Percentiles rank a stretch among this genome's conserved stretches.
These are phyloP conservation scores for Oncorhynchus mykiss DNA, from an alignment of 2,113 vertebrate genomes.

Conservation along the genomic window DNA sequence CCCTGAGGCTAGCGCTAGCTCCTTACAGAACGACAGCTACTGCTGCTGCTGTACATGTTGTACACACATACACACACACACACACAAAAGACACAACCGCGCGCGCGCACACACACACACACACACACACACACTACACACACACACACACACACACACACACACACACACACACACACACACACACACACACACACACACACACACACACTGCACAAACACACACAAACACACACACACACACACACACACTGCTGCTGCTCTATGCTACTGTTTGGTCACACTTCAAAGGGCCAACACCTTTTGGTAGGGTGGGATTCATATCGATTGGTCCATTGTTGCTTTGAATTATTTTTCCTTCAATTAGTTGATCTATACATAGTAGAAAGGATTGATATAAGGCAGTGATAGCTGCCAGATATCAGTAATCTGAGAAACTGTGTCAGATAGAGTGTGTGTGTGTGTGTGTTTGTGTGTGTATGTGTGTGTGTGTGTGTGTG, in stretches of 20 bases:
- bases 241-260: background rate
- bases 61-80: background rate
- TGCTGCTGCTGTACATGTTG: too few species aligned
- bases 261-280: background rate
- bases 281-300: background rate
- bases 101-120: background rate
- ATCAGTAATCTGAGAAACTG: too few species aligned
- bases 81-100: background rate
- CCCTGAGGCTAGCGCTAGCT: too few species aligned
- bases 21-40: too few species aligned
- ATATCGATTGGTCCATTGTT: constrained; percentile 59
- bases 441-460: background rate
- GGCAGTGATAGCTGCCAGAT: too few species aligned
- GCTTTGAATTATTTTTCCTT: constrained; percentile 53
- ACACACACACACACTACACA: background rate
- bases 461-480: constrained; percentile 1
- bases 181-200: background rate
- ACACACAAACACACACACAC: background rate
- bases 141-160: background rate
- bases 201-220: background rate
- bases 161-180: background rate
- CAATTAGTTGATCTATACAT: constrained; percentile 45
- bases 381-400: constrained; percentile 28
- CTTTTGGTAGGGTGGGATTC: background rate
- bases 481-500: background rate